Evolutionary conservation across 53 echinoderm and acorn worm genomes (phyloP).

Genomic region (Mesocentrotus franciscanus): DNA sequence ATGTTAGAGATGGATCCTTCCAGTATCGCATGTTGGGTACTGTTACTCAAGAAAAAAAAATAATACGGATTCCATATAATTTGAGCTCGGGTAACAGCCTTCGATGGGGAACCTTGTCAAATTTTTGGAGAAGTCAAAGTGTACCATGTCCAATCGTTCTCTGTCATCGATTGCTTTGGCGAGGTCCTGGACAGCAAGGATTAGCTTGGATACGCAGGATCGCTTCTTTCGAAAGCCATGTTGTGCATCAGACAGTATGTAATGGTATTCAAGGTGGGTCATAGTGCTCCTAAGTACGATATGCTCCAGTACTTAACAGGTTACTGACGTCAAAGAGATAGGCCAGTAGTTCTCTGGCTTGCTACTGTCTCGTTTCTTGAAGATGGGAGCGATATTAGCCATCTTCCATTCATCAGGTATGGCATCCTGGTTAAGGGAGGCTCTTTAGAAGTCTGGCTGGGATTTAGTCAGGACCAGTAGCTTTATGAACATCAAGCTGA

Average conservation of each 20-base stretch:
- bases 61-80: constrained; percentile 4
- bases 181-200: neutral
- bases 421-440: neutral
- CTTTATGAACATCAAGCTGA: no score
- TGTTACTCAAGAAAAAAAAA: constrained; percentile 15
- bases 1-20: constrained; percentile 19
- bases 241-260: constrained; percentile 15
- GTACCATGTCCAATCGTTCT: constrained; percentile 39
- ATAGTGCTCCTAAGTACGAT: neutral
- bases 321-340: neutral
- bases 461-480: no score
- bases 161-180: constrained; percentile 17
- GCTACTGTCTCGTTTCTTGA: neutral
- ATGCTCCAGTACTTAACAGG: neutral
- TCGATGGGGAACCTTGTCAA: neutral
- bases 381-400: neutral
- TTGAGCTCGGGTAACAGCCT: constrained; percentile 53
- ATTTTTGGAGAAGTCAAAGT: constrained; percentile 62
- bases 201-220: constrained; percentile 34
- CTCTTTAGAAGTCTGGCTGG: neutral
- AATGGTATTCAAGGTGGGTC: constrained; percentile 25
- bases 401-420: neutral
- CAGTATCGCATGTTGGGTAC: neutral
- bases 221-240: constrained; percentile 30
- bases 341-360: neutral